Base-by-base conservation (phyloP, 2,797 vertebrate genomes). In the Scolopax rusticola region DNA sequence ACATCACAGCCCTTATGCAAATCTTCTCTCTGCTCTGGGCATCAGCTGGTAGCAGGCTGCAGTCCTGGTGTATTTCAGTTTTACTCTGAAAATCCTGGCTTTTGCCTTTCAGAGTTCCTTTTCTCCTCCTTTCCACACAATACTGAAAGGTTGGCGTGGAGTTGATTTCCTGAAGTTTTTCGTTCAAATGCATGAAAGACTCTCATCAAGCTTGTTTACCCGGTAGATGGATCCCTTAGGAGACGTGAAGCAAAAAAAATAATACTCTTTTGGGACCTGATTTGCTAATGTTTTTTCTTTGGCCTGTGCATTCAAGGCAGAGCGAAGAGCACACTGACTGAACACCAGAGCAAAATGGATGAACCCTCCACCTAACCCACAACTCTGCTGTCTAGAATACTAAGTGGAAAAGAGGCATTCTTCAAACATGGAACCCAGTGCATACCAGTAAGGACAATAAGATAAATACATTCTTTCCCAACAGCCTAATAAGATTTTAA, bases 121-220 rank as follows among this genome's bases (percentile, higher is more conserved):
- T 33, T 53, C 64, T 64, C 53, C 80, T 81, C 40, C 79, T 50
- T 54, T 11, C 36, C 5, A 3, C 53, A 12, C 65, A 77, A 70
- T 28, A 79, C 2, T 25, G 3, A 54, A 74, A 94, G 81, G 69
- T 3, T 75, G 90, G 78, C 9, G 1, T 4, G 13, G 57, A 18
- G 51, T 71, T 9, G 17, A 61, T 79, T 24, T 27, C 28, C 87
- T 61, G 23, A 69, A 83, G 54, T 56, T 82, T 86, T 81, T n/a
- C 2, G 4, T 45, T 71, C 23, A 25, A 61, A 69, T 16, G 60
- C 88, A 59, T 43, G 67, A 18, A 56, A 68, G 25, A 5, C 81
- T 94, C 67, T 15, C 71, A 71, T 45, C 78, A 19, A 69, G 82
- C 47, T 89, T 97, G 96, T 97, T 97, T 97, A 97, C 71, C n/a